Conservation (phyloP, 2,113 vertebrate genomes). For the Clarias batrachus region DNA sequence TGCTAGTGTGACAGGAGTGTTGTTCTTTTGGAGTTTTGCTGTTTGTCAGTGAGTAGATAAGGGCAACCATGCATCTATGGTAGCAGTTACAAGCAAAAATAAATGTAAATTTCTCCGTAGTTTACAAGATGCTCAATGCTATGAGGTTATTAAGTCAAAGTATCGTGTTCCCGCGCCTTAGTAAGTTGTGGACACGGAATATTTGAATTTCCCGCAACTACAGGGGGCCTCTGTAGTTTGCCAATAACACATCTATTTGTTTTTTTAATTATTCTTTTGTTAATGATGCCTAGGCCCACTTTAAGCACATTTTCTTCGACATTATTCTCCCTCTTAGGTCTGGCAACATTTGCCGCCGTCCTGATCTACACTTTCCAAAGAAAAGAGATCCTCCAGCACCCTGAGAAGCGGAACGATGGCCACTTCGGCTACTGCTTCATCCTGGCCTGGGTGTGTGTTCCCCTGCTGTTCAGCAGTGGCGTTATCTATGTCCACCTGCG, state of each 20-base stretch:
- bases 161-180: no score
- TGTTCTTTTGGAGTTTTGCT: no score
- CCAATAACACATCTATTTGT: neutral
- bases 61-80: no score
- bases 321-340: constrained; percentile 63
- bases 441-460: constrained; percentile 83
- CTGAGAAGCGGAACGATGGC: constrained; percentile 63
- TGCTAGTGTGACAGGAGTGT: no score
- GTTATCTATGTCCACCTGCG: constrained; percentile 82
- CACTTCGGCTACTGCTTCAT: constrained; percentile 83
- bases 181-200: no score
- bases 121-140: no score
- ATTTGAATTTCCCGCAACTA: no score
- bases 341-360: constrained; percentile 77
- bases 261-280: neutral
- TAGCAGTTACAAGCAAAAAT: no score
- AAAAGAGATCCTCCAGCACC: constrained; percentile 71
- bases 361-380: constrained; percentile 81
- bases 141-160: no score
- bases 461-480: constrained; percentile 78
- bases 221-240: neutral
- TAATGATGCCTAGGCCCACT: neutral
- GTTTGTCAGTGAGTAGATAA: no score
- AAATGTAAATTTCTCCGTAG: no score
- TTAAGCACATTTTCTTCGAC: neutral